Base-by-base conservation (phyloP, 1,140 invertebrate genomes). In the Drosophila hydei region DNA sequence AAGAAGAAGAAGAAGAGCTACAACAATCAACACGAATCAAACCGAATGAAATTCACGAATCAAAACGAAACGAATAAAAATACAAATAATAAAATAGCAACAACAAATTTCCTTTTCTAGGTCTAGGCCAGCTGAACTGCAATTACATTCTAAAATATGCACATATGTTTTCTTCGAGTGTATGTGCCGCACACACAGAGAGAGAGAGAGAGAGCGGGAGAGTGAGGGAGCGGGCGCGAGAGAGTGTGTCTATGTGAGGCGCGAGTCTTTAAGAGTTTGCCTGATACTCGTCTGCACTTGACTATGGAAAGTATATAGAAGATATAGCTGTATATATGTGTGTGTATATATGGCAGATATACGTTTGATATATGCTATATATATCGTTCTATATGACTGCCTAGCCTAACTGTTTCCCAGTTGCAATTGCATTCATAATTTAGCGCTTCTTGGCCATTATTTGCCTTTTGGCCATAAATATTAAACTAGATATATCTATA, bases 111-210 rank as follows among this genome's bases (percentile, higher is more conserved):
- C 87, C 89, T 90, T 91, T 91, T 91, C 90, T 91, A 91, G 90
- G 90, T 91, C 90, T 91, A 91, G 90, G 90, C 87, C 90, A 91
- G 83, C 85, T 79, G 78, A 79, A 89, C 30, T 33, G 30, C 89
- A 91, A 91, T 91, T 88, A 90, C 89, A 91, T 91, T 90, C 89
- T 90, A 90, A 91, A 90, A 90, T 88, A 83, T 76, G 79, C 79
- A 90, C 79, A 79, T 64, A 87, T 64, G 48, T 30, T 51, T 43
- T 51, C 48, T 51, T 6, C 48, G 21, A 68, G 56, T 61, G 16
- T 68, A 21, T 62, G 16, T 48, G 8, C 25, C 30, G 12, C 4
- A 4, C 21, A 23, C 21, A 23, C 2, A 33, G 9, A 11, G 9
- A 33, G 30, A 33, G 30, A 11, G 30, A 33, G 30, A 2, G 30